Percentiles rank a stretch among this genome's conserved stretches.
Evolutionary conservation across 1,140 invertebrate genomes (phyloP).

Genomic region (honey bee (Apis mellifera)): Amel_HAv3.1 CM009931.2:27225001-27225500

Average conservation of each 20-base stretch:
- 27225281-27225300: no score
- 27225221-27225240: slow-evolving; percentile 48
- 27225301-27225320: no score
- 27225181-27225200: slow-evolving; percentile 59
- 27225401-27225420: no score
- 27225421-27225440: no score
- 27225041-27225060: slow-evolving; percentile 82
- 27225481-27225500: background rate
- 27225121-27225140: slow-evolving; percentile 81
- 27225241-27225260: slow-evolving; percentile 22
- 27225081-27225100: slow-evolving; percentile 68
- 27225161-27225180: slow-evolving; percentile 76
- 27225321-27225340: no score
- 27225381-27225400: no score
- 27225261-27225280: background rate
- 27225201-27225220: slow-evolving; percentile 29
- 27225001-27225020: slow-evolving; percentile 82
- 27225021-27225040: slow-evolving; percentile 81
- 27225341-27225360: no score
- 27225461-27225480: background rate
- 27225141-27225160: slow-evolving; percentile 80
- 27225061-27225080: slow-evolving; percentile 74
- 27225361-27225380: no score
- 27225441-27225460: no score
- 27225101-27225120: slow-evolving; percentile 76